phyloP scores from a whole-genome alignment of 2,797 vertebrate species.

The Anisognathus igniventris region DNA sequence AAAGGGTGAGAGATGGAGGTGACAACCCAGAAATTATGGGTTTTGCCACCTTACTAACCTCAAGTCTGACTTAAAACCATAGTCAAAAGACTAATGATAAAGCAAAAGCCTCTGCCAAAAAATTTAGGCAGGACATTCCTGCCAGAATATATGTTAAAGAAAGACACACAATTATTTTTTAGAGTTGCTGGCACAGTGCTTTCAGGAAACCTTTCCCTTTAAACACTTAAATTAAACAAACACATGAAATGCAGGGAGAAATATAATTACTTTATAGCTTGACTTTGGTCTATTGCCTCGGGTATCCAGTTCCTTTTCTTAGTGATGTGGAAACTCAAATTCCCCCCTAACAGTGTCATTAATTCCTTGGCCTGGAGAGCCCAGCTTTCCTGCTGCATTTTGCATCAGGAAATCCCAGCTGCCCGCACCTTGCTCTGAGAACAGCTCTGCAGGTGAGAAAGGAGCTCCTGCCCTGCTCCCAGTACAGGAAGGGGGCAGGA shows the following conservation, averaged over 20 bases:
- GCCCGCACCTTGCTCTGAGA: conserved; percentile 10
- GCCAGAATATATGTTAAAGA: conserved; percentile 36
- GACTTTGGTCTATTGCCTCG: conserved; percentile 61
- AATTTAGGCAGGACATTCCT: neutral
- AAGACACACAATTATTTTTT: conserved; percentile 53
- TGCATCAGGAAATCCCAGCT: conserved; percentile 51
- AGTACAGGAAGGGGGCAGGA: neutral
- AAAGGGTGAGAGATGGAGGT: neutral
- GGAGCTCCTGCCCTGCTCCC: neutral
- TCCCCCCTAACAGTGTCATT: conserved; percentile 49
- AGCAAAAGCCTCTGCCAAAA: conserved; percentile 32
- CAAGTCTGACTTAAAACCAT: neutral
- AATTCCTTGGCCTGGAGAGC: conserved; percentile 43
- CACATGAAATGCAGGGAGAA: conserved; percentile 58
- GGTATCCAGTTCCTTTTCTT: conserved; percentile 57
- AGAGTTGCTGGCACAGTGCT: conserved; percentile 32
- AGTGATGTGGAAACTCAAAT: conserved; percentile 59
- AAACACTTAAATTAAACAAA: conserved; percentile 65
- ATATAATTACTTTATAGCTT: conserved; percentile 65
- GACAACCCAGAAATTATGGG: rapidly evolving
- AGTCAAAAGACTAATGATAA: neutral
- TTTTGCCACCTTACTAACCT: neutral
- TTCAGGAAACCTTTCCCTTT: conserved; percentile 60
- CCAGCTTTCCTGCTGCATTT: conserved; percentile 51
- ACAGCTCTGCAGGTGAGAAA: neutral